phyloP scores from a whole-genome alignment of 2,888 invertebrate genomes.

The Calliopum simillimum region DNA sequence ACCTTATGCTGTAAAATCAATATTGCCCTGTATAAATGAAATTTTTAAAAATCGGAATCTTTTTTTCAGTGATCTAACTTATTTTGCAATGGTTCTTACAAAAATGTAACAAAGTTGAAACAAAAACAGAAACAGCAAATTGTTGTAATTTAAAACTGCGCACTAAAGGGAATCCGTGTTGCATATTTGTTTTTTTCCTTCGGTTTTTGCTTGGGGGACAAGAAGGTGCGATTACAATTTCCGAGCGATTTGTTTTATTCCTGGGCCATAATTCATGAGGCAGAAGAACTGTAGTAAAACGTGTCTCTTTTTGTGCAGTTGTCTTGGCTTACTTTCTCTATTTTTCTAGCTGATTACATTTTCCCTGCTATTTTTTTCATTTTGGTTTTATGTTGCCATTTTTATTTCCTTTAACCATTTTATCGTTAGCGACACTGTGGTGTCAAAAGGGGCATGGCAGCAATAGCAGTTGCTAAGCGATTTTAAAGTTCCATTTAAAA shows the following conservation, averaged over 20 bases:
- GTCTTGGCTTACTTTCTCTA: slow-evolving; percentile 28
- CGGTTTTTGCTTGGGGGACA: too few relatives aligned
- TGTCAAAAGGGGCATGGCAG: neutral
- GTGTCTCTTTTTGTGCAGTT: slow-evolving; percentile 24
- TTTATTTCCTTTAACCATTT: slow-evolving; percentile 29
- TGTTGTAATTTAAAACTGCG: slow-evolving; percentile 42
- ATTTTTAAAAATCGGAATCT: too few relatives aligned
- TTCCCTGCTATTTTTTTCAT: slow-evolving; percentile 19
- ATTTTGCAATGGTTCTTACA: slow-evolving; percentile 1
- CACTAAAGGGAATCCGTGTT: slow-evolving; percentile 27
- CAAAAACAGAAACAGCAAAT: slow-evolving; percentile 26
- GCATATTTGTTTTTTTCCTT: slow-evolving; percentile 19
- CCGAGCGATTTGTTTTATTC: slow-evolving; percentile 50
- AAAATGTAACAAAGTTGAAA: neutral
- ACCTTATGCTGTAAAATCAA: too few relatives aligned
- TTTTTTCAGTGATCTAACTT: too few relatives aligned
- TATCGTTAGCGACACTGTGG: neutral
- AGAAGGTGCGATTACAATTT: slow-evolving; percentile 51
- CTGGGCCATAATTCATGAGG: slow-evolving; percentile 43
- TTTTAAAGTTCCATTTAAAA: slow-evolving; percentile 37
- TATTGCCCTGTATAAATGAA: too few relatives aligned
- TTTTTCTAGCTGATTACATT: slow-evolving; percentile 25
- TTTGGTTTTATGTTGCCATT: slow-evolving; percentile 34
- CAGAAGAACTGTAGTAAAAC: slow-evolving; percentile 31
- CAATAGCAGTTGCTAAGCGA: neutral